Evolutionary conservation across 2,113 vertebrate genomes (phyloP).

Genomic region (Odobenus rosmarus): DNA sequence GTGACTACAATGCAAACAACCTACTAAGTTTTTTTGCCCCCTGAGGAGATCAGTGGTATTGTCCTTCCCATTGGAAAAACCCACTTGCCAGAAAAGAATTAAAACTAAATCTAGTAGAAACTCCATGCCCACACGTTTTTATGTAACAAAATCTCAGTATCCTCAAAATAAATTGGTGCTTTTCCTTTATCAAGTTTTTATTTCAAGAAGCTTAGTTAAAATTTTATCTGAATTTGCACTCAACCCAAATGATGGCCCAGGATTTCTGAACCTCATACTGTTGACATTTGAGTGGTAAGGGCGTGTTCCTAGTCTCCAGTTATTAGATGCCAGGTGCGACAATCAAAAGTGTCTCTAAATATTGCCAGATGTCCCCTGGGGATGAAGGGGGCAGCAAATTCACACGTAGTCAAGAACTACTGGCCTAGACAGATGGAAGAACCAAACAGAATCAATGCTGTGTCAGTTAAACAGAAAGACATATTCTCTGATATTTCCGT

Average conservation of each 20-base stretch:
- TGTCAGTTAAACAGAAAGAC: not conserved
- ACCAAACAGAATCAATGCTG: not conserved
- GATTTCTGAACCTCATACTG: not conserved
- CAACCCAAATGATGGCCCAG: not conserved
- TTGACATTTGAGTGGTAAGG: rapidly evolving
- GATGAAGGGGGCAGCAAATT: not conserved
- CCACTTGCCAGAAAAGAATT: not conserved
- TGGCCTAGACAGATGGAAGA: not conserved
- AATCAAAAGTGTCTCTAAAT: not conserved
- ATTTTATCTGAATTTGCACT: not conserved
- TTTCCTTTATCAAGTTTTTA: not conserved
- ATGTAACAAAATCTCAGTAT: not conserved
- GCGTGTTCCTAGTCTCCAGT: not conserved
- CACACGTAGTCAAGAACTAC: rapidly evolving
- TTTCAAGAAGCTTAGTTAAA: not conserved
- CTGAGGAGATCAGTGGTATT: not conserved
- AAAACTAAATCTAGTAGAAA: not conserved
- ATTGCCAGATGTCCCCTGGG: not conserved
- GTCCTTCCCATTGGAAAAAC: not conserved
- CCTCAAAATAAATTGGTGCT: not conserved
- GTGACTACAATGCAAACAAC: not conserved
- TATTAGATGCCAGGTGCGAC: not conserved
- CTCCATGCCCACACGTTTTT: not conserved
- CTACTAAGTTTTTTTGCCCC: not conserved
- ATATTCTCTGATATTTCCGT: not conserved